These are phyloP conservation scores for Parthenolecanium corni DNA, from an alignment of 2,888 invertebrate species.

Conservation along the genomic window DNA sequence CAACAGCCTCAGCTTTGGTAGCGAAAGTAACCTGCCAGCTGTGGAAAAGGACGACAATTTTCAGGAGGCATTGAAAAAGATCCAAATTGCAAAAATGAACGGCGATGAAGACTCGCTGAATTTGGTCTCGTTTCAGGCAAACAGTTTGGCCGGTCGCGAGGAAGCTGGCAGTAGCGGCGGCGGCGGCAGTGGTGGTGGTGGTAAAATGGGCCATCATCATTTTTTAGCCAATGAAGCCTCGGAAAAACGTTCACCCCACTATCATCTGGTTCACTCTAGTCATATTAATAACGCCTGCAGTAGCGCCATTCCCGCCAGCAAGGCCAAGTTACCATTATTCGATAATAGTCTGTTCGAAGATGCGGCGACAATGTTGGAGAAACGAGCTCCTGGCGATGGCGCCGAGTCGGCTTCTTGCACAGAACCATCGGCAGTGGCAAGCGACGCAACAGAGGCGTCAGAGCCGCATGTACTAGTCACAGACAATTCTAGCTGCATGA, in stretches of 20 bases:
- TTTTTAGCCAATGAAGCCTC: conserved; percentile 38
- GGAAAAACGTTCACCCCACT: conserved; percentile 33
- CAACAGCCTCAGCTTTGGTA: conserved; percentile 40
- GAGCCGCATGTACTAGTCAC: no score
- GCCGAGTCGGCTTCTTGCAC: no score
- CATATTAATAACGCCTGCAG: neutral
- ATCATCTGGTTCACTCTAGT: conserved; percentile 3
- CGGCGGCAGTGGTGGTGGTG: neutral
- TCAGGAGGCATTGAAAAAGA: conserved; percentile 44
- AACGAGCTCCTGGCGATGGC: no score
- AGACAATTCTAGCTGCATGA: no score
- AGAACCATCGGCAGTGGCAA: no score
- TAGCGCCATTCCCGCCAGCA: neutral
- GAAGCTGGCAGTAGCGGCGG: conserved; percentile 14
- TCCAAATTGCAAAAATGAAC: conserved; percentile 36
- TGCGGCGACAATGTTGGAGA: no score
- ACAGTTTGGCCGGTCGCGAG: conserved; percentile 6
- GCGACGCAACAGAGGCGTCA: no score
- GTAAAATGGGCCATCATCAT: conserved; percentile 33
- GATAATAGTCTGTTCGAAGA: neutral
- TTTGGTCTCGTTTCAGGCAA: conserved; percentile 12
- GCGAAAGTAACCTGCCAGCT: conserved; percentile 47
- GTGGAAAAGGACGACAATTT: conserved; percentile 44
- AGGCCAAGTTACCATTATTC: conserved; percentile 6
- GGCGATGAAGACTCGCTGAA: conserved; percentile 34